Conservation (phyloP, 2,797 vertebrate species). For the Caiman crocodilus region DNA sequence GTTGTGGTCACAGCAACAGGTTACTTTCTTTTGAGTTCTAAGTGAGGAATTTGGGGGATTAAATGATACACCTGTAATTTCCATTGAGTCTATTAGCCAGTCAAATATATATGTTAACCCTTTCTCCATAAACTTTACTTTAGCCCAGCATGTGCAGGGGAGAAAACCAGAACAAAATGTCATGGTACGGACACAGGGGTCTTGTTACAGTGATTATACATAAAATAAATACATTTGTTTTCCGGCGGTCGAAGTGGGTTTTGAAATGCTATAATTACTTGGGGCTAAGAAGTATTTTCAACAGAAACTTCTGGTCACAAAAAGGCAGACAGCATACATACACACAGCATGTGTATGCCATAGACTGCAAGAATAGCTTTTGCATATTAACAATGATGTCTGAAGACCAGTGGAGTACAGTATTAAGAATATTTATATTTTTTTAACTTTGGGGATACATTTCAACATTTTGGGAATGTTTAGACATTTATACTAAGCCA, state of each 20-base stretch:
- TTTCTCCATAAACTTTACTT: constrained; percentile 31
- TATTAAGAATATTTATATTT: background rate
- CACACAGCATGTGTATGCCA: background rate
- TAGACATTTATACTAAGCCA: background rate
- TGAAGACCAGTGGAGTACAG: background rate
- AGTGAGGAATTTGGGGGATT: background rate
- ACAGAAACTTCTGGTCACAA: constrained; percentile 37
- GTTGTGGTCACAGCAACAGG: background rate
- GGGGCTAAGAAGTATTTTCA: constrained; percentile 63
- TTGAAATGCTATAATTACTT: constrained; percentile 59
- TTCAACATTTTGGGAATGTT: background rate
- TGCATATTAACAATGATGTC: background rate
- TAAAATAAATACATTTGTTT: constrained; percentile 60
- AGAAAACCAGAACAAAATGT: constrained; percentile 61
- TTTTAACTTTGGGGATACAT: background rate
- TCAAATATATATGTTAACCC: constrained; percentile 23
- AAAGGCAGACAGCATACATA: background rate
- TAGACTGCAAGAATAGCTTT: background rate
- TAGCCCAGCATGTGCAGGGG: constrained; percentile 13
- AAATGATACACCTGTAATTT: background rate
- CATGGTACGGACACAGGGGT: constrained; percentile 31
- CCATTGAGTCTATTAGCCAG: background rate
- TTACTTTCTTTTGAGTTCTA: background rate
- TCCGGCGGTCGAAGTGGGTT: constrained; percentile 36
- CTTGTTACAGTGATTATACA: constrained; percentile 58